Percentiles rank a stretch among this genome's conserved stretches.
Evolutionary conservation across 2,888 invertebrate genomes (phyloP).

Genomic region (Thymelicus acteon): DNA sequence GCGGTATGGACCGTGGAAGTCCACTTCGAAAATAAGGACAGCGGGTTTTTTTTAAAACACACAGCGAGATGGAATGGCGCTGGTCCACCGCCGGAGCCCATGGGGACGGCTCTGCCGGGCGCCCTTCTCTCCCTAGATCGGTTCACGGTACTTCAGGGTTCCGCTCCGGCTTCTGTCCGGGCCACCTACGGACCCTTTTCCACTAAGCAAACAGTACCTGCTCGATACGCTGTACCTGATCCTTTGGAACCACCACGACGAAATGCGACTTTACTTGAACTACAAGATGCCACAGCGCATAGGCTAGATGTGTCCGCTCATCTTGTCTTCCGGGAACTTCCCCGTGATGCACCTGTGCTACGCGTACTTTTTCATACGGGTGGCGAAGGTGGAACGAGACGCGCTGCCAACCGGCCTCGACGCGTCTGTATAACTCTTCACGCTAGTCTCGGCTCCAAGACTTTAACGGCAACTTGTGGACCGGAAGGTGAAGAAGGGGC

Average conservation of each 20-base stretch:
- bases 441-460: conserved; percentile 86
- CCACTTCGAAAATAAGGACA: conserved; percentile 96
- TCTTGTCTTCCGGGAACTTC: conserved; percentile 93
- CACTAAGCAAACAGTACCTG: conserved; percentile 97
- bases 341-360: conserved; percentile 95
- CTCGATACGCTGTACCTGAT: conserved; percentile 94
- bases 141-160: conserved; percentile 96
- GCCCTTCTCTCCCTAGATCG: conserved; percentile 93
- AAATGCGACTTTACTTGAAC: conserved; percentile 84
- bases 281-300: conserved; percentile 88
- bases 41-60: conserved; percentile 95
- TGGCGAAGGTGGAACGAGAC: conserved; percentile 91
- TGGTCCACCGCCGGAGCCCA: conserved; percentile 75
- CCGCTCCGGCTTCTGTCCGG: conserved; percentile 95
- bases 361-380: conserved; percentile 97
- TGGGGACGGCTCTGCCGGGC: conserved; percentile 83
- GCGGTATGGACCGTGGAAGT: conserved; percentile 91
- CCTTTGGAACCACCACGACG: conserved; percentile 87
- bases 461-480: conserved; percentile 94
- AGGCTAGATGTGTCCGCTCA: conserved; percentile 97
- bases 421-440: conserved; percentile 93
- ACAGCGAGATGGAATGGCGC: conserved; percentile 89
- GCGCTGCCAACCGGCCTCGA: conserved; percentile 88
- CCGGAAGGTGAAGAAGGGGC: conserved; percentile 97
- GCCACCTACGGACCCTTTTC: conserved; percentile 98